phyloP scores from a whole-genome alignment of 2,113 vertebrate species.

The Rhinopithecus roxellana region DNA sequence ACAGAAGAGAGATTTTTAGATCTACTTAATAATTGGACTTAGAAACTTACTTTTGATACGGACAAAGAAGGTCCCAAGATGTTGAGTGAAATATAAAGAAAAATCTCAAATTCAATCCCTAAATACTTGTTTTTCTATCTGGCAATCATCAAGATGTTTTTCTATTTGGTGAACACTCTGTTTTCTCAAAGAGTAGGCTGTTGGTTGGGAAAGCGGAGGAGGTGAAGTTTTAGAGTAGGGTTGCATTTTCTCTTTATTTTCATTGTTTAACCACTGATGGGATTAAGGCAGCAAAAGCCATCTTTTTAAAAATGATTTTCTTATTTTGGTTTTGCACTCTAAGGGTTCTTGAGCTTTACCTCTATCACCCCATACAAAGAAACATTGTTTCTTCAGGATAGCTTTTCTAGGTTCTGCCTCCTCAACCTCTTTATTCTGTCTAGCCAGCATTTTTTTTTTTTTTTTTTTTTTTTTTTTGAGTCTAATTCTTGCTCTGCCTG shows the following conservation, averaged over 20 bases:
- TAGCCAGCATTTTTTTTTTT: neutral
- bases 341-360: neutral
- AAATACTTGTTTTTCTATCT: neutral
- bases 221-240: neutral
- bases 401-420: neutral
- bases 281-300: neutral
- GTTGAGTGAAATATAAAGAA: neutral
- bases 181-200: neutral
- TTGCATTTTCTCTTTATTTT: constrained; percentile 49
- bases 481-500: neutral
- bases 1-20: neutral
- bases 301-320: neutral
- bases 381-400: neutral
- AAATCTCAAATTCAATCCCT: neutral
- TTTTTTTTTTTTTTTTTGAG: neutral
- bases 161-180: neutral
- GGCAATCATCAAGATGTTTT: neutral
- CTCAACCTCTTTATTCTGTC: neutral
- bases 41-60: constrained; percentile 20
- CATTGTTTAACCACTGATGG: neutral
- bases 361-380: neutral
- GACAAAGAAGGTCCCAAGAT: neutral
- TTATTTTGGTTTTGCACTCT: neutral
- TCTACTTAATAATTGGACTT: neutral
- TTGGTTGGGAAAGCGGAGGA: neutral